These are phyloP conservation scores for Leptatherina wallacei DNA, from an alignment of 2,797 vertebrate species.

Conservation along the genomic window DNA sequence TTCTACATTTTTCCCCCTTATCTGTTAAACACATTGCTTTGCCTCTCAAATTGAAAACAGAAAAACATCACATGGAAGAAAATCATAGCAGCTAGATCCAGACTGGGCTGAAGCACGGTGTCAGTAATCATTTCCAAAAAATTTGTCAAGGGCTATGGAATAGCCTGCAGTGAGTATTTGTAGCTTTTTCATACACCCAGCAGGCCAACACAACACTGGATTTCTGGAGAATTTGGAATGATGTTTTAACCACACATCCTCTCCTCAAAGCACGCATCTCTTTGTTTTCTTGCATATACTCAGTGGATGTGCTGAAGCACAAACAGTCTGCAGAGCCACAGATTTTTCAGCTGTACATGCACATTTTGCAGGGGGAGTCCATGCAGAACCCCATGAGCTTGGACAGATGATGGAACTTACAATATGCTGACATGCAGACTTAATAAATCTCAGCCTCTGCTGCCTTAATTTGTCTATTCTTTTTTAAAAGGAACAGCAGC, in stretches of 20 bases:
- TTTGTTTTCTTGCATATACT: not conserved
- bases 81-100: not conserved
- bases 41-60: not conserved
- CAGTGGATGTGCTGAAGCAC: not conserved
- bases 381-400: not conserved
- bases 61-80: not conserved
- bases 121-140: not conserved
- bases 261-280: not conserved
- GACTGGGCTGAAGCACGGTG: not conserved
- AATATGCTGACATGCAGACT: not conserved
- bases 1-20: not conserved
- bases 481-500: not conserved
- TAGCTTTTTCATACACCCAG: not conserved
- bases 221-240: not conserved
- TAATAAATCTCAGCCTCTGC: not conserved
- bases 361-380: not conserved
- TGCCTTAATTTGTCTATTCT: conserved; percentile 6
- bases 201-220: not conserved
- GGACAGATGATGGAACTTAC: not conserved
- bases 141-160: not conserved
- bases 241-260: not conserved
- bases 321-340: not conserved
- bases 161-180: not conserved
- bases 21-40: not conserved
- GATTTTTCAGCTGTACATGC: not conserved